Evolutionary conservation across 2,113 vertebrate species (phyloP).

Genomic region (Edolisoma coerulescens): DNA sequence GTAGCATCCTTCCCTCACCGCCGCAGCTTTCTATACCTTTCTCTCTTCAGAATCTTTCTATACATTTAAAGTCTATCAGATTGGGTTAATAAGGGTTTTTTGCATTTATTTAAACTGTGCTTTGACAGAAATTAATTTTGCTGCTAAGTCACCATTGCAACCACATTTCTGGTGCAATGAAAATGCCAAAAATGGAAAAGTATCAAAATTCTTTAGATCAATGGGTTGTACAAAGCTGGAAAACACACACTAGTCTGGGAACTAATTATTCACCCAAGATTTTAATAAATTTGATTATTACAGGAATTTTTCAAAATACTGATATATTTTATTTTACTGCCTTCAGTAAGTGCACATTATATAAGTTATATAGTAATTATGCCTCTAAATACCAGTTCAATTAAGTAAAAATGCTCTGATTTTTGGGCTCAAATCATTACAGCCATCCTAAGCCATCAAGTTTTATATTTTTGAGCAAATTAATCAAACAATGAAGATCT

Average conservation of each 20-base stretch:
- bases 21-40: too few species aligned
- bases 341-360: not conserved
- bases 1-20: too few species aligned
- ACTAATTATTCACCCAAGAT: not conserved
- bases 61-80: not conserved
- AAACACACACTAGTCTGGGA: not conserved
- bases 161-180: not conserved
- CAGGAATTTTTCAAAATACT: not conserved
- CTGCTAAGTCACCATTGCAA: not conserved
- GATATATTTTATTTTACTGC: not conserved
- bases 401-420: not conserved
- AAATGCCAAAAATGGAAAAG: not conserved
- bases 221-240: not conserved
- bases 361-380: not conserved
- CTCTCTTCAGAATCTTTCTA: not conserved
- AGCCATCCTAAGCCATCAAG: not conserved
- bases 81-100: accelerated
- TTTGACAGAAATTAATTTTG: not conserved
- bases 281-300: not conserved
- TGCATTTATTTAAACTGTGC: not conserved
- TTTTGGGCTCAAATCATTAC: not conserved
- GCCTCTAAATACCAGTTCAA: not conserved
- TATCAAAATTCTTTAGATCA: not conserved
- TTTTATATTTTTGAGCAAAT: not conserved
- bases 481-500: not conserved